A percentile compares a stretch with the other conserved stretches of the same genome.
Evolutionary conservation across 37 sponge, comb jelly and placozoan species (phyloP).

Genomic region (Halisarca cf. caerulea): DNA sequence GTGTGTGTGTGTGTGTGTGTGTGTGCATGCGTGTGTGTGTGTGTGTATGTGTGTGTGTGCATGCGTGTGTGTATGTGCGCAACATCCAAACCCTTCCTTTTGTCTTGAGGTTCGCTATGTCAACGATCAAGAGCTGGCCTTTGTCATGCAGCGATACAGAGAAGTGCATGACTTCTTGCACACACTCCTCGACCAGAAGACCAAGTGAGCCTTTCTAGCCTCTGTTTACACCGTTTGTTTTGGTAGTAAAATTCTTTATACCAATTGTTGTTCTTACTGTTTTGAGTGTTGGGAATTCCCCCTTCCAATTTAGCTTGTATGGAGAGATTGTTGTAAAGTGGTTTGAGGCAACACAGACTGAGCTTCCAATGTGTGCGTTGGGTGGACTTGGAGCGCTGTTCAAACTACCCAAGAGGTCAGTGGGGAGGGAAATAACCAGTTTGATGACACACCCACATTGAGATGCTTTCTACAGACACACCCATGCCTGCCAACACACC

Average conservation of each 20-base stretch:
- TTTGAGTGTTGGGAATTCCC: background rate
- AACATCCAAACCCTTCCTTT: background rate
- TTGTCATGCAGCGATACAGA: constrained; percentile 79
- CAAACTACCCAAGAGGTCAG: constrained; percentile 25
- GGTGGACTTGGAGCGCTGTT: constrained; percentile 49
- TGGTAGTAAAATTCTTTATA: too few relatives aligned
- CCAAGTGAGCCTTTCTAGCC: constrained; percentile 35
- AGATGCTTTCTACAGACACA: background rate
- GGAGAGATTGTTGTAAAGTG: constrained; percentile 70
- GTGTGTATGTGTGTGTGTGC: background rate
- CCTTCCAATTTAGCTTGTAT: constrained; percentile 14
- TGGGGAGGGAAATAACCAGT: background rate
- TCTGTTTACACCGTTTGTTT: too few relatives aligned
- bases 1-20: constrained; percentile 1
- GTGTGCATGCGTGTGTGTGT: background rate
- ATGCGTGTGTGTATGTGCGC: too few relatives aligned
- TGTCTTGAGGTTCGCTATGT: constrained; percentile 45
- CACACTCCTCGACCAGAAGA: constrained; percentile 43
- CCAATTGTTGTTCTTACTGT: background rate
- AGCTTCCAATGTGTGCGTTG: constrained; percentile 72
- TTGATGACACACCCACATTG: background rate
- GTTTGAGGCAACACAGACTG: constrained; percentile 79
- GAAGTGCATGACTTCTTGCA: constrained; percentile 78
- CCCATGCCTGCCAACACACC: too few relatives aligned
- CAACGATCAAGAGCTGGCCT: constrained; percentile 64